phyloP scores from a whole-genome alignment of 2,113 vertebrate species.

The Boleophthalmus pectinirostris region DNA sequence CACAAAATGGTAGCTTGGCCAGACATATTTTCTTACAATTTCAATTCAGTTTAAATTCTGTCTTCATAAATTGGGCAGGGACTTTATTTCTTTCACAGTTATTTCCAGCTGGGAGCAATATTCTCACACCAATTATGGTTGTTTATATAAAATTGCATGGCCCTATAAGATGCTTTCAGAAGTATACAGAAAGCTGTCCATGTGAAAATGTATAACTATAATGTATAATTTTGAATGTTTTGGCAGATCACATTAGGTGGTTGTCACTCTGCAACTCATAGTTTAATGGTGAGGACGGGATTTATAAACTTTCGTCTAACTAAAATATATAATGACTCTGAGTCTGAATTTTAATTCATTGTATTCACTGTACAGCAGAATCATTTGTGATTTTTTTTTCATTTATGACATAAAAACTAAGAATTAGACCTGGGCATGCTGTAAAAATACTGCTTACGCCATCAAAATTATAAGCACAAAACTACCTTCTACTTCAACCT shows the following conservation, averaged over 20 bases:
- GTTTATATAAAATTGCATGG: not conserved
- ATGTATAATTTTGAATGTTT: not conserved
- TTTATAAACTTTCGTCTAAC: not conserved
- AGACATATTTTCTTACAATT: slow-evolving; percentile 4
- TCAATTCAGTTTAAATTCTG: not conserved
- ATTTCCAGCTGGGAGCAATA: not conserved
- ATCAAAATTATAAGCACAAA: not conserved
- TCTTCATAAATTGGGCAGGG: not conserved
- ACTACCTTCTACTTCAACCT: not conserved
- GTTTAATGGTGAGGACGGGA: no score
- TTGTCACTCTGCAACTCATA: not conserved
- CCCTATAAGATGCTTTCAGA: not conserved
- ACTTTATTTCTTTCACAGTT: not conserved
- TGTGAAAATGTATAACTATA: not conserved
- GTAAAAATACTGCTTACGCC: not conserved
- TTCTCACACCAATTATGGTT: not conserved
- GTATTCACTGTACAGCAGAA: not conserved
- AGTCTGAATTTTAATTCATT: not conserved
- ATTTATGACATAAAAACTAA: not conserved
- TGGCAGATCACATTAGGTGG: not conserved
- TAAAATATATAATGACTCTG: no score
- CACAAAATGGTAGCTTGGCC: not conserved
- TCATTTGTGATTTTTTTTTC: not conserved
- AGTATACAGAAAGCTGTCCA: not conserved
- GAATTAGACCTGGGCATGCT: not conserved